Conservation (phyloP, 2,113 vertebrate species). For the Bubo blakistoni region DNA sequence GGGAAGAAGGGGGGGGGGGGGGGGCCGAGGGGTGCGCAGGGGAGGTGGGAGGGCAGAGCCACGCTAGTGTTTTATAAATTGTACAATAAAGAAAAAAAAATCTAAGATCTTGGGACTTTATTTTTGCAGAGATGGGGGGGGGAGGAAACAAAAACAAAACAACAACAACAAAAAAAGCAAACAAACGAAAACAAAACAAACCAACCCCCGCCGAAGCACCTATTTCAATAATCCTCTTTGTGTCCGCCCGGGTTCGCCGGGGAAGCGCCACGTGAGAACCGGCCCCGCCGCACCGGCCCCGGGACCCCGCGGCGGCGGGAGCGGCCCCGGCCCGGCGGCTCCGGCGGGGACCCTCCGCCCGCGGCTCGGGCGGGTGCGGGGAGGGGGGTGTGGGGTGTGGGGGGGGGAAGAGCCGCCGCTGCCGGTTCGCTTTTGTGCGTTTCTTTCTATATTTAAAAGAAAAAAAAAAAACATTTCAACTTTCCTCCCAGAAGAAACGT, state of each 20-base stretch:
- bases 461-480: slow-evolving; percentile 58
- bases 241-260: slow-evolving; percentile 35
- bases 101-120: slow-evolving; percentile 75
- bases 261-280: not conserved
- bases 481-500: slow-evolving; percentile 22
- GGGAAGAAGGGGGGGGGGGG: not conserved
- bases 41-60: not conserved
- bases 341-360: not conserved
- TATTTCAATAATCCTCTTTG: slow-evolving; percentile 78
- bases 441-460: not conserved
- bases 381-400: not conserved
- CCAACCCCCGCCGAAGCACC: slow-evolving; percentile 38
- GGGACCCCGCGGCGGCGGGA: not conserved
- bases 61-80: slow-evolving; percentile 72
- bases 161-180: not conserved
- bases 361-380: not conserved
- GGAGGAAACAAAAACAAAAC: too few species aligned
- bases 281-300: not conserved
- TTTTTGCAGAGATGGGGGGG: slow-evolving; percentile 79
- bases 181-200: not conserved
- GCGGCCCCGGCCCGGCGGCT: not conserved
- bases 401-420: not conserved
- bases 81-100: slow-evolving; percentile 66
- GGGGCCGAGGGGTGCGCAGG: not conserved
- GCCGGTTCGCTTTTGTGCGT: not conserved